phyloP scores from a whole-genome alignment of 2,113 vertebrate genomes.

The Enhydra lutris region DNA sequence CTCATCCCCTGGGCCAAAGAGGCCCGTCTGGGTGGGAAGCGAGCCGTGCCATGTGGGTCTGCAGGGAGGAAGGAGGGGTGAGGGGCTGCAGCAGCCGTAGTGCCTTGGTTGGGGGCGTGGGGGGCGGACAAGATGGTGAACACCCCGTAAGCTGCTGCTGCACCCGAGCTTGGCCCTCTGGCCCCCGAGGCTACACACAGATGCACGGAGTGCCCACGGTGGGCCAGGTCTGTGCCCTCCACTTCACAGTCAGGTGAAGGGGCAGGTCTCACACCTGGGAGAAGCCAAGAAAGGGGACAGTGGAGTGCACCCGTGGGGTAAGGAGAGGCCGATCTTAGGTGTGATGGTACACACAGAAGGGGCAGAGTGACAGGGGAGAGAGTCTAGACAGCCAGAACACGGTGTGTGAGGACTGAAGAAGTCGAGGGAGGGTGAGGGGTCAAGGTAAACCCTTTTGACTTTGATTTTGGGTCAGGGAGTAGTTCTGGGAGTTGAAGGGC shows the following conservation, averaged over 20 bases:
- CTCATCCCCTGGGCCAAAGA: background rate
- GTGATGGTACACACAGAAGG: too few species aligned
- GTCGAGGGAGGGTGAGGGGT: too few species aligned
- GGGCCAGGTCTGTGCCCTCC: background rate
- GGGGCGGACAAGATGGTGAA: fast-evolving
- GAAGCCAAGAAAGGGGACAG: background rate
- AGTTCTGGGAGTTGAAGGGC: background rate
- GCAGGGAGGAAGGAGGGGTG: background rate
- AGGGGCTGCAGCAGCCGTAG: background rate
- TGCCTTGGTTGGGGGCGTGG: background rate
- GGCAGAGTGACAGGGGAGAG: background rate
- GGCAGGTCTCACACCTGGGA: background rate
- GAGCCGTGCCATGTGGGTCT: background rate
- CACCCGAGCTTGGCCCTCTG: fast-evolving
- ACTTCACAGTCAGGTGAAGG: background rate
- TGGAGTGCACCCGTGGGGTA: background rate
- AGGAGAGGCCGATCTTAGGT: background rate
- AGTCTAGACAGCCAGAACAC: background rate
- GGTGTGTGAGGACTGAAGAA: background rate
- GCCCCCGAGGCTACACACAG: background rate
- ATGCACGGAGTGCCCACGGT: fast-evolving
- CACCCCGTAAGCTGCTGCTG: too few species aligned
- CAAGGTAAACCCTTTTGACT: background rate
- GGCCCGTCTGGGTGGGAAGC: background rate
- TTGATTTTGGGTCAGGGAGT: background rate